Evolutionary conservation across 2,797 vertebrate genomes (phyloP).

Genomic region (Sebastes glaucus): DNA sequence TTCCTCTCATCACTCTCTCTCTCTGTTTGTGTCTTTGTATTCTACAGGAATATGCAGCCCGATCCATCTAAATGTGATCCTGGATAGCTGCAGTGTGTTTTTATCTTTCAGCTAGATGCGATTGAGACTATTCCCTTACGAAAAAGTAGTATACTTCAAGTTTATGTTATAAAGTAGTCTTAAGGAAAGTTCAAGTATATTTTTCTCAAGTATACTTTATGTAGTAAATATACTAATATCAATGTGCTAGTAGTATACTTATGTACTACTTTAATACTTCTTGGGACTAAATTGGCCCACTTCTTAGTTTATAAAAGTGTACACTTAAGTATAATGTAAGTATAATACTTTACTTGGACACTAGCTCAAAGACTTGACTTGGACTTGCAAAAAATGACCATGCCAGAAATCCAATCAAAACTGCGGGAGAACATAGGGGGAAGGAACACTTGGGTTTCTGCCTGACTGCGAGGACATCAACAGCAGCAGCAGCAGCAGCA

Average conservation of each 20-base stretch:
- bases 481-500: background rate
- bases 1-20: background rate
- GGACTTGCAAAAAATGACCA: background rate
- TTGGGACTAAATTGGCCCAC: too few relatives aligned
- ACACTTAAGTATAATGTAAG: background rate
- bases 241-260: background rate
- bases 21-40: slow-evolving; percentile 4
- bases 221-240: background rate
- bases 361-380: too few relatives aligned
- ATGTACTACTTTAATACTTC: background rate
- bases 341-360: background rate
- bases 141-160: background rate
- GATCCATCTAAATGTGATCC: slow-evolving; percentile 23
- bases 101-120: background rate
- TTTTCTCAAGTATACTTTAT: background rate
- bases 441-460: background rate
- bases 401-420: background rate
- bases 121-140: background rate
- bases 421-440: background rate
- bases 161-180: background rate
- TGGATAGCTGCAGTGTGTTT: background rate
- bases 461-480: slow-evolving; percentile 12
- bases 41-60: background rate
- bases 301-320: background rate
- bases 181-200: background rate